Percentiles rank a stretch among this genome's conserved stretches.
These are phyloP conservation scores for Drosophila birchii DNA, from an alignment of 2,888 invertebrate species.

Conservation along the genomic window DNA sequence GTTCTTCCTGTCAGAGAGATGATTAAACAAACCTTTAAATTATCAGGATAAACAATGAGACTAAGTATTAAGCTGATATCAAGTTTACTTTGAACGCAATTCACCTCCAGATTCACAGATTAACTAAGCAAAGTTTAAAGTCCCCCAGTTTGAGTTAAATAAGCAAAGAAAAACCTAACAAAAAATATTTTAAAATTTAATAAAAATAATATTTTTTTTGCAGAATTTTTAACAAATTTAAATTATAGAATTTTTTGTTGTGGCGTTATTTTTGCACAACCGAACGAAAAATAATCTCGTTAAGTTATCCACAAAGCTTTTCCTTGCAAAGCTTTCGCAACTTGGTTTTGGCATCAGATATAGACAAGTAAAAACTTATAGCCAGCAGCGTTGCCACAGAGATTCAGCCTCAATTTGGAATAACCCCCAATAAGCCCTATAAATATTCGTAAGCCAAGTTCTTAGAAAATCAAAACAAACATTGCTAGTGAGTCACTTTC, in stretches of 20 bases:
- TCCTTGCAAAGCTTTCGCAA: not conserved
- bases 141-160: not conserved
- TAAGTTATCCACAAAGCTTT: not conserved
- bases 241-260: too few relatives aligned
- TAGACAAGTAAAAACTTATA: not conserved
- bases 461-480: conserved; percentile 7
- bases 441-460: conserved; percentile 10
- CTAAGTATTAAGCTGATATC: not conserved
- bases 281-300: too few relatives aligned
- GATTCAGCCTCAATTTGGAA: not conserved
- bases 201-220: too few relatives aligned
- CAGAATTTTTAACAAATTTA: too few relatives aligned
- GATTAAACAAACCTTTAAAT: conserved; percentile 11
- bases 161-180: too few relatives aligned
- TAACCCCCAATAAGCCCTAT: conserved; percentile 5
- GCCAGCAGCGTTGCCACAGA: conserved; percentile 10
- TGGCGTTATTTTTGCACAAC: too few relatives aligned
- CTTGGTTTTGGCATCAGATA: conserved; percentile 6
- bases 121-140: not conserved
- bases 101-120: conserved; percentile 15
- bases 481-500: conserved; percentile 18
- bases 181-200: too few relatives aligned
- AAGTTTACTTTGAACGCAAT: not conserved
- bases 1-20: not conserved
- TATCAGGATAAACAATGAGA: not conserved